Evolutionary conservation across 2,113 vertebrate species (phyloP), one percentile per base, ranked within the genome.

Genomic region (Eurypyga helias): DNA sequence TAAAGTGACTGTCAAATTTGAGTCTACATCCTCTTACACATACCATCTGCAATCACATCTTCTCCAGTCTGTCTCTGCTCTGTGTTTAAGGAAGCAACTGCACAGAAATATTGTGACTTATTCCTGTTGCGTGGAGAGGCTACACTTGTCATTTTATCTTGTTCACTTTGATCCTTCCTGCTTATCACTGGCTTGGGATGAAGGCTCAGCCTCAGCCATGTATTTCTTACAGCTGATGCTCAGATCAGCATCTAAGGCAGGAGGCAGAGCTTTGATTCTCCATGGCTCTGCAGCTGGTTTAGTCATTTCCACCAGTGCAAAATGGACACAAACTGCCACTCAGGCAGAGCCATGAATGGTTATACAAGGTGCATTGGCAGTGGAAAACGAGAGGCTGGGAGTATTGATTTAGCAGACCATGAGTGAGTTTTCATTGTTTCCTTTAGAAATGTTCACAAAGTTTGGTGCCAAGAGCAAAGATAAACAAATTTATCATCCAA

Each of bases 361-460:
- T 89, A 96, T 66, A 96, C 92, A 87, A 92, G 80, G 81, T 84
- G 61, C 52, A 21, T 25, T 82, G 86, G 71, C 79, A 93, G 10
- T 6, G 48, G 66, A 86, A 62, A 92, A 2, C 0, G 6, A 87
- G 83, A 43, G 9, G 1, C 61, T 69, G 65, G 33, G 51, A 82
- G 69, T 34, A 91, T 80, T 91, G 95, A 91, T 84, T 93, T 87
- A 95, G 65, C 72, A 95, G 73, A 84, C 92, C 73, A 38, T 81
- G 90, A 82, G 65, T 48, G 87, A 65, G 23, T 75, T 90, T 67
- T 82, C 13, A 4, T 87, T 95, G 94, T 95, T 94, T 92, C 89
- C 95, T 94, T 95, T 92, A 96, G 90, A 95, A 95, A 92, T 79
- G 64, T 34, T 91, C 97, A 79, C 91, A 65, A 94, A 85, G 48